A percentile compares a stretch with the other conserved stretches of the same genome.
Evolutionary conservation across 2,113 vertebrate species (phyloP).

Genomic region (Manacus vitellinus): DNA sequence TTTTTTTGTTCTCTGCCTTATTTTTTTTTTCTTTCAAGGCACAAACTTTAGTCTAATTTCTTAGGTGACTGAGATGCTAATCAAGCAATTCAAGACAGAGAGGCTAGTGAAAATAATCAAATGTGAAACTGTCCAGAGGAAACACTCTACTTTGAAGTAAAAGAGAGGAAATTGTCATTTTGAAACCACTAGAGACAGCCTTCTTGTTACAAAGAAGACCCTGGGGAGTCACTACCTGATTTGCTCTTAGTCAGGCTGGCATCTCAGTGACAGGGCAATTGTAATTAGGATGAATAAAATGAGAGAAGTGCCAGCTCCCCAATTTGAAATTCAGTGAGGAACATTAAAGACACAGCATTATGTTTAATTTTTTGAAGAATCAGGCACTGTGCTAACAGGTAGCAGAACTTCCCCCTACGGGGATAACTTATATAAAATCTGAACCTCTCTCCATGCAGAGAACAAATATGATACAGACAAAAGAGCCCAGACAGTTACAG

Average conservation of each 20-base stretch:
- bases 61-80: slow-evolving; percentile 80
- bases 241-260: slow-evolving; percentile 72
- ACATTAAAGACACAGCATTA: slow-evolving; percentile 64
- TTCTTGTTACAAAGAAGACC: slow-evolving; percentile 72
- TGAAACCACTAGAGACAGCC: slow-evolving; percentile 76
- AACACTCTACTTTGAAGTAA: slow-evolving; percentile 72
- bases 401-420: slow-evolving; percentile 36
- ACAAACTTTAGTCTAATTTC: slow-evolving; percentile 75
- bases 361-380: slow-evolving; percentile 58
- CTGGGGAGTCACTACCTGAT: slow-evolving; percentile 75
- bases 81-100: slow-evolving; percentile 77
- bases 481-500: slow-evolving; percentile 26
- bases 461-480: slow-evolving; percentile 25
- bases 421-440: slow-evolving; percentile 50
- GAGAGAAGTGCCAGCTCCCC: slow-evolving; percentile 68
- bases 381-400: slow-evolving; percentile 55
- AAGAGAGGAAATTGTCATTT: slow-evolving; percentile 79
- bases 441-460: slow-evolving; percentile 38
- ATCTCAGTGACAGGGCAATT: slow-evolving; percentile 80
- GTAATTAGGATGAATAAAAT: slow-evolving; percentile 81
- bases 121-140: slow-evolving; percentile 78
- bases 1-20: neutral
- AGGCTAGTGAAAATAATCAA: slow-evolving; percentile 77
- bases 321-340: slow-evolving; percentile 65
- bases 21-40: neutral